A percentile compares a stretch with the other conserved stretches of the same genome.
These are phyloP conservation scores for Chaetura pelagica DNA, from an alignment of 2,113 vertebrate genomes.

Conservation along the genomic window DNA sequence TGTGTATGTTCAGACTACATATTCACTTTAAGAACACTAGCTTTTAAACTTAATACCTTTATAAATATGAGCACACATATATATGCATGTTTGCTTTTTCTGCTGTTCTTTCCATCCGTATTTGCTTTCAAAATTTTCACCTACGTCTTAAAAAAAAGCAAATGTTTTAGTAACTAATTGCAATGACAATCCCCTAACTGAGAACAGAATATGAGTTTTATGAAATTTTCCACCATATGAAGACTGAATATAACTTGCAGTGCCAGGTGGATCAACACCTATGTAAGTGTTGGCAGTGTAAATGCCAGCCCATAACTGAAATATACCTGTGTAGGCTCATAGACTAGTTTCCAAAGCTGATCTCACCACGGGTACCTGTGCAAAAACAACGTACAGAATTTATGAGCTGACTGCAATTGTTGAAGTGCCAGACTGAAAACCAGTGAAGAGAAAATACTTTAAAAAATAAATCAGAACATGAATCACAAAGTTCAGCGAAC, in stretches of 20 bases:
- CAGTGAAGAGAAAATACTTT: not conserved
- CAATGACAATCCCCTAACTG: not conserved
- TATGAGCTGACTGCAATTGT: not conserved
- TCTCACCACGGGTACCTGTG: accelerated
- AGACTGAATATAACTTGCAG: not conserved
- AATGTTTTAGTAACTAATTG: not conserved
- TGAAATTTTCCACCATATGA: not conserved
- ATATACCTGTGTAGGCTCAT: accelerated
- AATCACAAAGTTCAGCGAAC: not conserved
- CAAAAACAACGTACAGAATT: not conserved
- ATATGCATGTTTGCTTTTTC: not conserved
- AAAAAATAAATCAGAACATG: not conserved
- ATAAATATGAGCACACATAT: not conserved
- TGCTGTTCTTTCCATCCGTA: not conserved
- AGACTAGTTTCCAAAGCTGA: not conserved
- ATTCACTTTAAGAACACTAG: not conserved
- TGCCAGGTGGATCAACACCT: not conserved
- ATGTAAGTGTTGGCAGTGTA: not conserved
- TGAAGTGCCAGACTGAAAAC: not conserved
- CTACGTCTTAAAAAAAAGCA: not conserved
- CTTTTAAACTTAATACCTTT: not conserved
- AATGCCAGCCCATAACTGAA: not conserved
- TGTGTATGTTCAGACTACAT: not conserved
- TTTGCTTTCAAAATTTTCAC: not conserved
- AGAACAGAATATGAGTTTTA: not conserved